Percentiles rank a stretch among this genome's conserved stretches.
Evolutionary conservation across 2,113 vertebrate species (phyloP).

Genomic region (Brienomyrus longianalis): DNA sequence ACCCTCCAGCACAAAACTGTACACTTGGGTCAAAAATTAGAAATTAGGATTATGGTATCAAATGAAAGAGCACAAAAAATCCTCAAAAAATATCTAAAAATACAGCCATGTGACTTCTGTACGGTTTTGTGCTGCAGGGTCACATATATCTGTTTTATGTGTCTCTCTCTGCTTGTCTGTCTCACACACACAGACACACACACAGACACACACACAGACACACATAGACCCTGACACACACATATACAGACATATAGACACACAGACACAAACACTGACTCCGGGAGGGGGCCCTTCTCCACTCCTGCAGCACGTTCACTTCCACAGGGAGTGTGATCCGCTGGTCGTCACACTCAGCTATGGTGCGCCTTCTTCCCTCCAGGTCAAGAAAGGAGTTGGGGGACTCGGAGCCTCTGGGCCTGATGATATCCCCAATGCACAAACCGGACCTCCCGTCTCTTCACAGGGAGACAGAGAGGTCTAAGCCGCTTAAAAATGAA

Average conservation of each 20-base stretch:
- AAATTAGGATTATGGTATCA: too few relatives aligned
- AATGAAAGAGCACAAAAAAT: too few relatives aligned
- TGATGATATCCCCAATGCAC: constrained; percentile 51
- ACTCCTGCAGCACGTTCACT: constrained; percentile 56
- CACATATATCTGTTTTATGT: not conserved
- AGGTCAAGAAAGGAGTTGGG: constrained; percentile 83
- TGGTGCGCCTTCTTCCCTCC: constrained; percentile 62
- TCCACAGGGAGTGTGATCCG: constrained; percentile 55
- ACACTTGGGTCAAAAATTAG: too few relatives aligned
- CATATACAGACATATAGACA: not conserved
- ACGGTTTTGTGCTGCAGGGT: too few relatives aligned
- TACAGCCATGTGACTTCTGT: too few relatives aligned
- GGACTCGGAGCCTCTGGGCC: constrained; percentile 68
- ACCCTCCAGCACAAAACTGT: too few relatives aligned
- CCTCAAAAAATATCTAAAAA: too few relatives aligned
- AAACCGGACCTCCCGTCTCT: constrained; percentile 65
- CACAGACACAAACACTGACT: constrained; percentile 51
- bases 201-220: too few relatives aligned
- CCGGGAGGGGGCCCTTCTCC: constrained; percentile 65
- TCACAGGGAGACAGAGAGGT: constrained; percentile 29
- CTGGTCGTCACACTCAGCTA: constrained; percentile 59
- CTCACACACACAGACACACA: not conserved
- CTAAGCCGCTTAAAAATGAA: not conserved
- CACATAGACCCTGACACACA: too few relatives aligned
- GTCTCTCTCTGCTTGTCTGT: not conserved